Percentiles rank a stretch among this genome's conserved stretches.
These are phyloP conservation scores for Autographa pulchrina DNA, from an alignment of 2,888 invertebrate species.

Conservation along the genomic window DNA sequence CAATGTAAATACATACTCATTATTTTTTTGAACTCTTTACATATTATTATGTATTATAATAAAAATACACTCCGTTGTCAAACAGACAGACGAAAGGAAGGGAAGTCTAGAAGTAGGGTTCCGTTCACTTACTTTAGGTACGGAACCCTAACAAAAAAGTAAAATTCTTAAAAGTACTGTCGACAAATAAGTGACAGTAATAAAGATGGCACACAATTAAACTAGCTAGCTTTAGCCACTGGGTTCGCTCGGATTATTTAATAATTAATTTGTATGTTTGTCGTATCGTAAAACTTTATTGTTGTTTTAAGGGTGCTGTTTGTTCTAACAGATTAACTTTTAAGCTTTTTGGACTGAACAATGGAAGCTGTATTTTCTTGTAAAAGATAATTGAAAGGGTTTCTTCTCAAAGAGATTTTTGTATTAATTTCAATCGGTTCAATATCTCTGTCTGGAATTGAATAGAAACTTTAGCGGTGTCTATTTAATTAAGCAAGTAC, in stretches of 20 bases:
- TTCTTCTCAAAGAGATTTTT: background rate
- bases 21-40: too few relatives aligned
- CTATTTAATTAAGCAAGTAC: too few relatives aligned
- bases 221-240: background rate
- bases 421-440: background rate
- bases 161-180: conserved; percentile 47
- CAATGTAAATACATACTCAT: too few relatives aligned
- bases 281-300: background rate
- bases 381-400: background rate
- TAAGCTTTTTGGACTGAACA: background rate
- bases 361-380: background rate
- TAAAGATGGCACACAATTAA: background rate
- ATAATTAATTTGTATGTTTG: conserved; percentile 3
- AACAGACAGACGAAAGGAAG: too few relatives aligned
- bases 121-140: background rate
- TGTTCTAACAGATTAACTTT: background rate
- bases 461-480: too few relatives aligned
- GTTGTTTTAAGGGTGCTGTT: background rate
- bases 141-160: background rate
- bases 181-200: conserved; percentile 16
- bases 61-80: too few relatives aligned
- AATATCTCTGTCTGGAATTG: too few relatives aligned
- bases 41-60: too few relatives aligned
- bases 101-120: background rate
- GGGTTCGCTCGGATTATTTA: background rate